Base-by-base conservation (phyloP, 23 tunicate species). In the Phallusia fumigata region DNA sequence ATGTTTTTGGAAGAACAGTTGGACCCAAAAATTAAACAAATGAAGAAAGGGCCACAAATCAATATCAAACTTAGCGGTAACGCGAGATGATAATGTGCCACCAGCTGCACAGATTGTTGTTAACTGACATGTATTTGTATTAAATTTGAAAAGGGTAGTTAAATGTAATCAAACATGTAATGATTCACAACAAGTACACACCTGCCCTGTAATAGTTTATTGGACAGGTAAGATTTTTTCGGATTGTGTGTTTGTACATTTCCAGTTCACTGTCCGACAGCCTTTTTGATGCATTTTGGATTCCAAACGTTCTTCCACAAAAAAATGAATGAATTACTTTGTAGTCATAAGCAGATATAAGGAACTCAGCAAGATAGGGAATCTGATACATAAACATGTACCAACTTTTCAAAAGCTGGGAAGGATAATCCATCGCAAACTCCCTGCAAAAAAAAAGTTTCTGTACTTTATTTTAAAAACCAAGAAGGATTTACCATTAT, bases 171-270 rank as follows among this genome's bases (percentile, higher is more conserved):
- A n/a, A n/a, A n/a, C 47, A 5, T 40, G 10, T 40, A 3, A 5
- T 3, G 10, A 10, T 40, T 40, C 10, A 10, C 10, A 40, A 40
- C 5, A 40, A 40, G 28, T 16, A 21, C 73, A 11, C 0, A 87
- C 91, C 35, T 53, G 97, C 97, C 80, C 97, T 87, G 91, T 92
- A 92, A 86, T 83, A 92, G 58, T 92, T 92, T 69, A 92, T 79
- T 24, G 84, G 81, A 74, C 53, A 64, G 12, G 53, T 34, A 0
- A 87, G 32, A 65, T 53, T 33, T 28, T 65, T 52, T 16, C 81
- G 49, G 6, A 73, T 79, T 21, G 52, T 32, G 76, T 92, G 79
- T 58, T 92, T 92, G 83, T 83, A 87, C 5, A 92, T 74, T 31
- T 84, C 91, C 24, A 87, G 49, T 64, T 92, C 91, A 22, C 73